Evolutionary conservation across 2,113 vertebrate genomes (phyloP).

Genomic region (Cromileptes altivelis): DNA sequence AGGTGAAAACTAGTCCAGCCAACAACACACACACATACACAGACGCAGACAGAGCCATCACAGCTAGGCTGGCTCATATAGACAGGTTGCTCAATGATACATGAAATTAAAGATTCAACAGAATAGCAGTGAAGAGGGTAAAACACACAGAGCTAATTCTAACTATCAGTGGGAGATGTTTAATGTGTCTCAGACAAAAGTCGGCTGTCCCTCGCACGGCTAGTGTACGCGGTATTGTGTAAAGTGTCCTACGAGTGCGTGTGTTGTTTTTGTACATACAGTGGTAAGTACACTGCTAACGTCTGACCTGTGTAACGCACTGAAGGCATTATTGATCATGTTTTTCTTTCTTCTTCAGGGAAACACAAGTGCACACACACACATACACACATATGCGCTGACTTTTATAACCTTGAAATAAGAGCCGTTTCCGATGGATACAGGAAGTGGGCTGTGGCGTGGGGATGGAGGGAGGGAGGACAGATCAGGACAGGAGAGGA

Average conservation of each 20-base stretch:
- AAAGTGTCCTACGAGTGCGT: not conserved
- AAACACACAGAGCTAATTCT: slow-evolving; percentile 79
- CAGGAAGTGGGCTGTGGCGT: slow-evolving; percentile 48
- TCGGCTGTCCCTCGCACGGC: not conserved
- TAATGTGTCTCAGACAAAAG: slow-evolving; percentile 57
- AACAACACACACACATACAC: slow-evolving; percentile 18
- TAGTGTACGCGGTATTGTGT: not conserved
- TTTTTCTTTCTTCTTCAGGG: slow-evolving; percentile 4
- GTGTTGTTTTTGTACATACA: slow-evolving; percentile 3
- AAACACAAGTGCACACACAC: slow-evolving; percentile 12
- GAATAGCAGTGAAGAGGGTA: slow-evolving; percentile 70
- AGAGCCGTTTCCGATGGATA: slow-evolving; percentile 67
- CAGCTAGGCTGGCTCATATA: slow-evolving; percentile 63
- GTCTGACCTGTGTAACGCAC: slow-evolving; percentile 38
- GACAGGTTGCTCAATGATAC: slow-evolving; percentile 84
- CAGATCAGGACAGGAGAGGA: slow-evolving; percentile 34
- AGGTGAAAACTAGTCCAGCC: slow-evolving; percentile 62
- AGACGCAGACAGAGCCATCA: slow-evolving; percentile 29
- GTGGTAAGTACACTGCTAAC: not conserved
- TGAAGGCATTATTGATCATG: slow-evolving; percentile 50
- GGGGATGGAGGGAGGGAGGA: slow-evolving; percentile 32
- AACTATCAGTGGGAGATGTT: slow-evolving; percentile 64
- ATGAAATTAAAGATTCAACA: slow-evolving; percentile 83
- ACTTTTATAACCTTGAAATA: slow-evolving; percentile 78
- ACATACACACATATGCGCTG: slow-evolving; percentile 23